phyloP scores from a whole-genome alignment of 2,797 vertebrate species.

The Crocidura indochinensis region DNA sequence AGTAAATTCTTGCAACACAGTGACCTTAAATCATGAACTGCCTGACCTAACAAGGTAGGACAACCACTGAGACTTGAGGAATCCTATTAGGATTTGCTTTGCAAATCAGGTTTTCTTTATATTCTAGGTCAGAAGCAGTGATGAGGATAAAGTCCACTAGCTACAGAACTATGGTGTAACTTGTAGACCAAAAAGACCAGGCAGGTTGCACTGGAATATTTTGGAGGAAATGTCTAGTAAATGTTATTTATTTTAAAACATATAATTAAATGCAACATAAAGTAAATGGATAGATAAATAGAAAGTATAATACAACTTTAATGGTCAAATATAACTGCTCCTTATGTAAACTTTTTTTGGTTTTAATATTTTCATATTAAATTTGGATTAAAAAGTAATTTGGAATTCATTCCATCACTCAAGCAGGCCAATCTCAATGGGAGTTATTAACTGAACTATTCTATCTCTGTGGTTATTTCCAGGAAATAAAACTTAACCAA shows the following conservation, averaged over 20 bases:
- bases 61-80: neutral
- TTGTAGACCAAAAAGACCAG: neutral
- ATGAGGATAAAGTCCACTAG: neutral
- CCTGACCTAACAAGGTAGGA: neutral
- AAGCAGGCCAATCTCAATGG: neutral
- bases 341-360: neutral
- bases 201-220: neutral
- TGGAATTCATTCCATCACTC: neutral
- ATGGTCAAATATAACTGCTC: neutral
- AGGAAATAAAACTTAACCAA: conserved; percentile 52
- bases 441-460: conserved; percentile 66
- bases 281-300: neutral
- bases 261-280: neutral
- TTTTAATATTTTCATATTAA: neutral
- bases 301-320: neutral
- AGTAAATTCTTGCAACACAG: neutral
- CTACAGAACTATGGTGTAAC: neutral
- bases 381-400: conserved; percentile 31
- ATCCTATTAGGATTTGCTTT: neutral
- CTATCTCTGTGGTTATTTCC: conserved; percentile 53
- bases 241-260: neutral
- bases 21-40: neutral
- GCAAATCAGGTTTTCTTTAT: neutral
- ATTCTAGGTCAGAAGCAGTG: neutral
- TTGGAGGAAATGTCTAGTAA: neutral